Evolutionary conservation across 2,113 vertebrate species (phyloP).

Genomic region (Charina bottae): DNA sequence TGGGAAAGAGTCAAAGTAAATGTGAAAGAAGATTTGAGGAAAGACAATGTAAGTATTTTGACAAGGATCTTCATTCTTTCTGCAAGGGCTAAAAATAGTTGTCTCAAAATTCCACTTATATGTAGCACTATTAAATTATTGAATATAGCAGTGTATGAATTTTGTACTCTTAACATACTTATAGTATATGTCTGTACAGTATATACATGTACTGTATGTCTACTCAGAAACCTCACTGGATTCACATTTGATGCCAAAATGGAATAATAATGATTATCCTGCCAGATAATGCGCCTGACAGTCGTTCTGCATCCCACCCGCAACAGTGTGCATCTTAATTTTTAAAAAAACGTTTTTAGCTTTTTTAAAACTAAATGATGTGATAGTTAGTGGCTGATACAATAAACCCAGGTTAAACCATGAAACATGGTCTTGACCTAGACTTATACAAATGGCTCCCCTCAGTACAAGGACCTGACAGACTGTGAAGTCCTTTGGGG

Average conservation of each 20-base stretch:
- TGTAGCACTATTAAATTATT: background rate
- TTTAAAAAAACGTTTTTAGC: background rate
- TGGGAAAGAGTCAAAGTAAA: constrained; percentile 87
- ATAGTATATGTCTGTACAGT: background rate
- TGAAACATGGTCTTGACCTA: background rate
- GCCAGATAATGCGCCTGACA: background rate
- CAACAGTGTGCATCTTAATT: background rate
- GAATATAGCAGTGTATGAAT: background rate
- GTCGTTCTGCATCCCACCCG: background rate
- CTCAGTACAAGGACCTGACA: background rate
- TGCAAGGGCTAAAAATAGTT: background rate
- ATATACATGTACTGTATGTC: background rate
- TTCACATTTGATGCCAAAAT: background rate
- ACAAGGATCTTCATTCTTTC: background rate
- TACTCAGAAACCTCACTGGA: background rate
- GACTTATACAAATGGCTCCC: background rate
- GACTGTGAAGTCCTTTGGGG: background rate
- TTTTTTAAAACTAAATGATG: background rate
- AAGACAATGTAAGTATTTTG: constrained; percentile 82
- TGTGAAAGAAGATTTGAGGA: constrained; percentile 87
- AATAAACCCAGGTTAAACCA: background rate
- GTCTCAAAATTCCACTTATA: background rate
- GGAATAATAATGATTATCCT: background rate
- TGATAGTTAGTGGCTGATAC: background rate
- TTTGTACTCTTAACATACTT: background rate